These are phyloP conservation scores for Synergus japonicus DNA, from an alignment of 2,888 invertebrate genomes.

Conservation along the genomic window DNA sequence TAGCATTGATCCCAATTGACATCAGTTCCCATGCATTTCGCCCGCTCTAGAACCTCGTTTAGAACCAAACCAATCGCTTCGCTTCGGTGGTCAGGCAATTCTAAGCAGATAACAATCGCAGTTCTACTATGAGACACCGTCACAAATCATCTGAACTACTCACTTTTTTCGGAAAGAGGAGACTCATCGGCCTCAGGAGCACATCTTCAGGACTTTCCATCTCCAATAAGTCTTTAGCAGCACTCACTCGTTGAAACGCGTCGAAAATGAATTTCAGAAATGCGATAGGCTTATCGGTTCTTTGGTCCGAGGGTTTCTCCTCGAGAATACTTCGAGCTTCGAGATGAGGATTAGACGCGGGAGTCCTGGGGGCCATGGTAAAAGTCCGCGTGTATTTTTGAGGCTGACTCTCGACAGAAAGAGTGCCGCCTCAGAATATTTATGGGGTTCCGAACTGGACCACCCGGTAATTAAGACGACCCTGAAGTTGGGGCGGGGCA, in stretches of 20 bases:
- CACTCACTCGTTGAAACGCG: conserved; percentile 51
- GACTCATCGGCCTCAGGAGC: conserved; percentile 29
- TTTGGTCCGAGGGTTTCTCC: conserved; percentile 44
- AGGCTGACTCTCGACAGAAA: conserved; percentile 61
- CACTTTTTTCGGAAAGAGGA: conserved; percentile 26
- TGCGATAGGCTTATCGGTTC: conserved; percentile 56
- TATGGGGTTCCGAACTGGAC: conserved; percentile 73
- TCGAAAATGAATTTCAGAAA: conserved; percentile 59
- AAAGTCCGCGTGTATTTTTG: conserved; percentile 54
- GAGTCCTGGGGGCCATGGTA: conserved; percentile 52
- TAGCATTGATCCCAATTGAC: conserved; percentile 39
- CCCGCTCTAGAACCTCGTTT: no score
- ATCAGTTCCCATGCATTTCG: conserved; percentile 38
- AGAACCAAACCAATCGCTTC: conserved; percentile 44
- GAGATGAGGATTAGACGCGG: conserved; percentile 47
- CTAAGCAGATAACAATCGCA: conserved; percentile 49
- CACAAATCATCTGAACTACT: conserved; percentile 41
- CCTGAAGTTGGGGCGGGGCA: conserved; percentile 71
- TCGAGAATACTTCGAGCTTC: conserved; percentile 47
- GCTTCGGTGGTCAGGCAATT: conserved; percentile 42
- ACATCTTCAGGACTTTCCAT: neutral
- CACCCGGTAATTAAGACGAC: conserved; percentile 74
- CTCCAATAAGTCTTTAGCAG: conserved; percentile 35
- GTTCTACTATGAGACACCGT: conserved; percentile 40
- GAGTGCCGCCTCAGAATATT: conserved; percentile 71